A percentile compares a stretch with the other conserved stretches of the same genome.
Evolutionary conservation across 2,888 invertebrate species (phyloP).

Genomic region (Monoplex corrugatus): DNA sequence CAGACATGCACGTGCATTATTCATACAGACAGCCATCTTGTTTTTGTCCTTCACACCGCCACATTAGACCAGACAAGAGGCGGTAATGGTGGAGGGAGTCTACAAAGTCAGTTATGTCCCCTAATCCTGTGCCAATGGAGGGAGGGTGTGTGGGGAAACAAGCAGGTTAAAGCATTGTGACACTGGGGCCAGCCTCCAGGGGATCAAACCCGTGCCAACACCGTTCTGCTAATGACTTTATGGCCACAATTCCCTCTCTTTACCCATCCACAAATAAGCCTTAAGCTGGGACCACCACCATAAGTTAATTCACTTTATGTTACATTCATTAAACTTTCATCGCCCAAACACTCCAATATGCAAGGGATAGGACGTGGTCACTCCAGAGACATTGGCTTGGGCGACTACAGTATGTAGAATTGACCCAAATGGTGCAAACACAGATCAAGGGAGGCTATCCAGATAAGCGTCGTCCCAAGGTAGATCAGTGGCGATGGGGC

Average conservation of each 20-base stretch:
- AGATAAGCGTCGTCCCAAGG: slow-evolving; percentile 25
- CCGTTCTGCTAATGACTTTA: slow-evolving; percentile 56
- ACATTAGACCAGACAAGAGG: slow-evolving; percentile 45
- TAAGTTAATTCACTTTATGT: slow-evolving; percentile 64
- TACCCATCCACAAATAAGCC: slow-evolving; percentile 53
- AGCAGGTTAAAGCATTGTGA: slow-evolving; percentile 60
- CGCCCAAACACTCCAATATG: slow-evolving; percentile 56
- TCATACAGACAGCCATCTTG: slow-evolving; percentile 49
- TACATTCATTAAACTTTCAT: slow-evolving; percentile 65
- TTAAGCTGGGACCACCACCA: slow-evolving; percentile 49
- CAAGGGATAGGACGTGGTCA: slow-evolving; percentile 50
- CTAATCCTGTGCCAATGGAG: slow-evolving; percentile 53
- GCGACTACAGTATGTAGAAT: slow-evolving; percentile 44
- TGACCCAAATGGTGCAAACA: slow-evolving; percentile 31
- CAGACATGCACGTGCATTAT: slow-evolving; percentile 59
- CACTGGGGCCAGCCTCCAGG: slow-evolving; percentile 54
- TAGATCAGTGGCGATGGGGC: too few species aligned
- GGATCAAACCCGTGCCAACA: slow-evolving; percentile 53
- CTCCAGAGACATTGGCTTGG: slow-evolving; percentile 10
- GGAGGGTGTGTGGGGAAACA: slow-evolving; percentile 12
- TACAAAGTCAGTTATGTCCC: slow-evolving; percentile 59
- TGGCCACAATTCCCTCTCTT: slow-evolving; percentile 54
- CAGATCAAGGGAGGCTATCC: slow-evolving; percentile 34
- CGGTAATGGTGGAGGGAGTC: slow-evolving; percentile 57
- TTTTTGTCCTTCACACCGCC: slow-evolving; percentile 42